Evolutionary conservation across 2,888 invertebrate species (phyloP), one percentile per base, ranked within the genome.

Genomic region (Protodeltote pygarga): DNA sequence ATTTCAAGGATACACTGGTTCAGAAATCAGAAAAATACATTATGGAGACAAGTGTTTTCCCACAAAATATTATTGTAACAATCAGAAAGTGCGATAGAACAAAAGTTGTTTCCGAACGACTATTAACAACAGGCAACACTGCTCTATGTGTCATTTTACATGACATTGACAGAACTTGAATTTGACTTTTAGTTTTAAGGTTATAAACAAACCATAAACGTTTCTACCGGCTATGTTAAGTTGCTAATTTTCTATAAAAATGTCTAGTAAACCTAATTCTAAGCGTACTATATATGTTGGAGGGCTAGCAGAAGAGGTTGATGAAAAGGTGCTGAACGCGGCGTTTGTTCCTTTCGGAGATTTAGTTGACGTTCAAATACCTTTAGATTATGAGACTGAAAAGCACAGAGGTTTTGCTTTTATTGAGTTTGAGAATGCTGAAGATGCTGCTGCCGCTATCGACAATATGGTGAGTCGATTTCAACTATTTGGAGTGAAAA

Each of bases 271-370:
- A 75, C 90, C 94, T 1, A 95, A 95, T 78, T 94, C 95, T 16
- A 97, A 97, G 79, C 93, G 96, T 55, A 97, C 97, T 1, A 94
- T 97, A 64, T 97, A 97, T 77, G 96, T 97, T 9, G 97, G 98
- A 17, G 97, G 97, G 3, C 88, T 98, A 65, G 96, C 97, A 0
- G 98, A 99, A 77, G 99, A 99, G 92, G 99, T 99, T 0, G 98
- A 98, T 71, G 98, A 99, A 75, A 98, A 99, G 91, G 95, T 98
- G 14, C 90, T 99, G 20, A 97, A 98, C 83, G 98, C 98, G 39
- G 99, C 99, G 0, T 99, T 99, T 79, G 97, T 99, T 68, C 99
- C 99, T 1, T 99, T 99, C 84, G 99, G 99, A 5, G 99, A 99
- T 83, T 95, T 99, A 49, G 95, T 98, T n/a, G 99, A 99, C 83